A percentile compares a stretch with the other conserved stretches of the same genome.
These are phyloP conservation scores for Catostomus latipinnis DNA, from an alignment of 2,797 vertebrate species.

Conservation along the genomic window DNA sequence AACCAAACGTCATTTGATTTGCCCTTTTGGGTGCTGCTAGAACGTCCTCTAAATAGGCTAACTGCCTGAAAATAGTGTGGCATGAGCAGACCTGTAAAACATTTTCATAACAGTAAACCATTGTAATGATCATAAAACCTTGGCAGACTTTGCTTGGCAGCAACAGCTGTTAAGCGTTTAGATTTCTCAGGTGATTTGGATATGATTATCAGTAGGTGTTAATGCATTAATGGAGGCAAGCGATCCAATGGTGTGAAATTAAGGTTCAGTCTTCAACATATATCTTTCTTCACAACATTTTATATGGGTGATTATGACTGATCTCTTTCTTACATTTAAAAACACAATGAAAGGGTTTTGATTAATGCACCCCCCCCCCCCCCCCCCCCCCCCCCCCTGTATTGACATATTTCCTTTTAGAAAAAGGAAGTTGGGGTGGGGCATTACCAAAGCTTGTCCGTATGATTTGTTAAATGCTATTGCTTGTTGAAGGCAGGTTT, in stretches of 20 bases:
- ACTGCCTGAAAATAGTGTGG: conserved; percentile 30
- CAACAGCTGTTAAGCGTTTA: background rate
- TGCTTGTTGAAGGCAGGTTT: no score
- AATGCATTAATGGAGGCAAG: background rate
- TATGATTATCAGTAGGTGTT: conserved; percentile 40
- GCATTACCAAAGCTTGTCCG: no score
- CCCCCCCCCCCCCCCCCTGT: no score
- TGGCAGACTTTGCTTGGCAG: conserved; percentile 19
- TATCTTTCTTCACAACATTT: background rate
- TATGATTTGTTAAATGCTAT: no score
- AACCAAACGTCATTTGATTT: conserved; percentile 25
- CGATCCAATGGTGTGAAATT: background rate
- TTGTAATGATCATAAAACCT: conserved; percentile 41
- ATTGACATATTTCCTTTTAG: no score
- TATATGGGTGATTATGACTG: no score
- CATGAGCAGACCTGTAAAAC: conserved; percentile 44
- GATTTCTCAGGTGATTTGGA: conserved; percentile 20
- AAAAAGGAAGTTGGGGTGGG: no score
- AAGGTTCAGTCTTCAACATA: background rate
- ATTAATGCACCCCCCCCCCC: no score
- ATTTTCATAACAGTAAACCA: conserved; percentile 47
- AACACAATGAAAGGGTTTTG: no score
- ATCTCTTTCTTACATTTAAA: no score
- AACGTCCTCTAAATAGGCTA: conserved; percentile 32
- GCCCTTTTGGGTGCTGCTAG: conserved; percentile 1